These are phyloP conservation scores for Myotis daubentonii DNA, from an alignment of 2,797 vertebrate species.

Conservation along the genomic window DNA sequence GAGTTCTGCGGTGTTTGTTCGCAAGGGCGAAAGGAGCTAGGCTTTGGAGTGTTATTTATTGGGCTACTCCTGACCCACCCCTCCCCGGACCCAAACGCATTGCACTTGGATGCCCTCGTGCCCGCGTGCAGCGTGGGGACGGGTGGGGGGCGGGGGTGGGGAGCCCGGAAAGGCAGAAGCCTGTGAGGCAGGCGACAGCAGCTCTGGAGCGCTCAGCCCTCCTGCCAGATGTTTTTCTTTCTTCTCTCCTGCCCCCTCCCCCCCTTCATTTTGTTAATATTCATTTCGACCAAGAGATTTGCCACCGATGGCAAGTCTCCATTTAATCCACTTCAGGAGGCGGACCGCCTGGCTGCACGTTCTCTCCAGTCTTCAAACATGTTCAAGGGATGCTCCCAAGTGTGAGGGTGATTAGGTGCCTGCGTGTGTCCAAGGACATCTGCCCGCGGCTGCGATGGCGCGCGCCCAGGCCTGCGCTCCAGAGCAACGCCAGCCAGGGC, in stretches of 20 bases:
- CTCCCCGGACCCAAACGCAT: neutral
- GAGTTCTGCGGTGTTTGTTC: neutral
- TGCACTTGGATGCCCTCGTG: neutral
- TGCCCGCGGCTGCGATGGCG: neutral
- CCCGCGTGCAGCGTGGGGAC: neutral
- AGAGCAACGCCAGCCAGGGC: neutral
- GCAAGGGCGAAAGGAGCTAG: neutral
- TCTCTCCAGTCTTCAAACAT: neutral
- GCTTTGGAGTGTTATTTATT: neutral
- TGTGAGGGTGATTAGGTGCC: slow-evolving; percentile 24
- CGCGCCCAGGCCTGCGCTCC: neutral
- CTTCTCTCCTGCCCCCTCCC: neutral
- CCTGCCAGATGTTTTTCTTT: neutral
- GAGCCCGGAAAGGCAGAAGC: neutral
- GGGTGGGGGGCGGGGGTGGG: neutral
- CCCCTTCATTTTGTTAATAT: neutral
- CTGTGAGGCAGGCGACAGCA: fast-evolving
- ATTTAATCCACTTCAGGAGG: neutral
- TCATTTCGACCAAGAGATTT: neutral
- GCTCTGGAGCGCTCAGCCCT: neutral
- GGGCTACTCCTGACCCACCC: neutral
- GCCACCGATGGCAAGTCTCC: neutral
- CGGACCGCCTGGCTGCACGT: neutral
- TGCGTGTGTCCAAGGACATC: neutral
- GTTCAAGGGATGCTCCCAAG: neutral